Evolutionary conservation across 2,797 vertebrate species (phyloP), one percentile per base, ranked within the genome.

Genomic region (Triplophysa bombifrons): DNA sequence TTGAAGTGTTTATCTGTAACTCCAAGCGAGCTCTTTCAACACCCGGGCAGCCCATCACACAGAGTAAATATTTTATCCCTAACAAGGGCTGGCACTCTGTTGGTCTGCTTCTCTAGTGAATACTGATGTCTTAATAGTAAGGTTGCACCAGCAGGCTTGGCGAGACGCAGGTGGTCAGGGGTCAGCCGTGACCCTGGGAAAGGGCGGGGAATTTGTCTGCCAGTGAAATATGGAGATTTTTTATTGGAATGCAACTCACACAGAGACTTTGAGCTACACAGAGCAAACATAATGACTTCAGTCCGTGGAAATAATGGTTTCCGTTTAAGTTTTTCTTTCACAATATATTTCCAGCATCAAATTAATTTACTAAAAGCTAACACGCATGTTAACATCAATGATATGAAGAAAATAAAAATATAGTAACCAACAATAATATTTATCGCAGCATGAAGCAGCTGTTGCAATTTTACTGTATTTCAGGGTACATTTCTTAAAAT

Each of bases 41-140:
- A 66, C 74, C 80, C 14, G 61, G 41, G 74, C 27, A 44, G 72
- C 51, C 81, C 20, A 22, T 58, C 63, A n/a, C n/a, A 4, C 74
- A 0, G 20, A 72, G 81, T 80, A 85, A 84, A 87, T 75, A 83
- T 77, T 58, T 74, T 60, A 51, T 58, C 20, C 56, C 27, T 80
- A 76, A 80, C 74, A 72, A 66, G 71, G 61, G 53, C 76, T 64
- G 64, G 64, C 65, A 66, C 46, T n/a, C 50, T 30, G 73, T 72
- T 27, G 46, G 38, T 71, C 72, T 76, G 77, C 58, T 20, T 69
- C 64, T 48, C 46, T 11, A 38, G 61, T 72, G 76, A 78, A 85
- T 72, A 81, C 80, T 71, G 82, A 81, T 60, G 74, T 72, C 76
- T 72, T 75, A 72, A 78, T 83, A 27, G 50, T 46, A 75, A 63